Evolutionary conservation across 2,888 invertebrate genomes (phyloP).

Genomic region (Cyclophora punctaria): DNA sequence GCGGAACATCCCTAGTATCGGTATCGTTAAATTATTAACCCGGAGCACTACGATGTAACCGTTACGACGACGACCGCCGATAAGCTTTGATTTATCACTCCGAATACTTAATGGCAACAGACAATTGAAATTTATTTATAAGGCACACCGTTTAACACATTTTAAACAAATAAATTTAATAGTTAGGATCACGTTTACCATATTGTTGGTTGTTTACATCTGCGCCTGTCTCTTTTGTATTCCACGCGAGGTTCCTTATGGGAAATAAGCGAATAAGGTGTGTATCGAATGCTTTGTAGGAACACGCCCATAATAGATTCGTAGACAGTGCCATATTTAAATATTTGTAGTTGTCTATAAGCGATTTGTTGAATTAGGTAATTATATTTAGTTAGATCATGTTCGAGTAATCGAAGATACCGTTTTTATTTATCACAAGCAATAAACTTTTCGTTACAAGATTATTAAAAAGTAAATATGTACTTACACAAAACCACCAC

Average conservation of each 20-base stretch:
- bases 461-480: too few relatives aligned
- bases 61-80: constrained; percentile 54
- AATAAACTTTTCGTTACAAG: too few relatives aligned
- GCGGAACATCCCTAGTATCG: constrained; percentile 41
- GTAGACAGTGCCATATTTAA: too few relatives aligned
- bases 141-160: constrained; percentile 52
- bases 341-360: too few relatives aligned
- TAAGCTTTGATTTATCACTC: constrained; percentile 69
- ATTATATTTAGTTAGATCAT: too few relatives aligned
- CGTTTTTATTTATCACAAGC: too few relatives aligned
- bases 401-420: too few relatives aligned
- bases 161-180: constrained; percentile 60
- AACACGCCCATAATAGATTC: too few relatives aligned
- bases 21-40: constrained; percentile 63
- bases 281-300: constrained; percentile 3
- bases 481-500: too few relatives aligned
- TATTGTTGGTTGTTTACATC: constrained; percentile 49
- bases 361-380: too few relatives aligned
- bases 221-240: constrained; percentile 49
- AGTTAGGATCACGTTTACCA: constrained; percentile 57
- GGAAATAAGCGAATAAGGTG: constrained; percentile 25
- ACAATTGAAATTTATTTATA: constrained; percentile 73
- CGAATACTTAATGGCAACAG: constrained; percentile 68
- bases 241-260: constrained; percentile 41
- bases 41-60: constrained; percentile 53